Evolutionary conservation across 2,113 vertebrate genomes (phyloP).

Genomic region (Leptocoma aspasia): DNA sequence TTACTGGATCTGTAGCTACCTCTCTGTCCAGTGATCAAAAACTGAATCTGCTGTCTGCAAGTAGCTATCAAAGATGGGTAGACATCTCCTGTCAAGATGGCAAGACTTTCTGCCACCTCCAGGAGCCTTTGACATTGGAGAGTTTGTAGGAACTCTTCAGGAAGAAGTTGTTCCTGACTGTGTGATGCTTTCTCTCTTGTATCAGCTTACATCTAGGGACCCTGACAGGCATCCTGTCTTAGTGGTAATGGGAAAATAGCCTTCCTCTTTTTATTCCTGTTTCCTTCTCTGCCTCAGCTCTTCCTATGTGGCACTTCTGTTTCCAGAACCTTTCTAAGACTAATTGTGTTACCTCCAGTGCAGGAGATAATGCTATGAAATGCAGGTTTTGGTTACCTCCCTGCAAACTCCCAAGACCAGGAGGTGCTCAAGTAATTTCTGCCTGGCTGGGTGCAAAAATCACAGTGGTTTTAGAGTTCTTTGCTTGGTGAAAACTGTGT

Average conservation of each 20-base stretch:
- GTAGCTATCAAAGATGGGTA: not conserved
- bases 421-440: not conserved
- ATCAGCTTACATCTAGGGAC: not conserved
- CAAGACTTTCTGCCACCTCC: not conserved
- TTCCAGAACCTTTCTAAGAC: not conserved
- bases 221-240: not conserved
- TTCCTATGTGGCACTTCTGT: not conserved
- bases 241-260: not conserved
- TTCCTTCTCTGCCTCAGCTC: not conserved
- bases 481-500: not conserved
- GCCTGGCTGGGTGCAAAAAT: not conserved
- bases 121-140: not conserved
- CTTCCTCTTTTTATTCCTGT: not conserved
- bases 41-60: not conserved
- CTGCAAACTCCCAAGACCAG: not conserved
- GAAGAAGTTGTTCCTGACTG: not conserved
- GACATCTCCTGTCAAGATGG: not conserved
- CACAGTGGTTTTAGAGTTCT: rapidly evolving
- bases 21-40: not conserved
- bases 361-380: not conserved
- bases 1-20: not conserved
- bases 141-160: not conserved
- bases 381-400: not conserved
- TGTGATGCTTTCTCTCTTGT: not conserved
- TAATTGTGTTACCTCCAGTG: not conserved